Evolutionary conservation across 2,113 vertebrate species (phyloP).

Genomic region (Riparia riparia): DNA sequence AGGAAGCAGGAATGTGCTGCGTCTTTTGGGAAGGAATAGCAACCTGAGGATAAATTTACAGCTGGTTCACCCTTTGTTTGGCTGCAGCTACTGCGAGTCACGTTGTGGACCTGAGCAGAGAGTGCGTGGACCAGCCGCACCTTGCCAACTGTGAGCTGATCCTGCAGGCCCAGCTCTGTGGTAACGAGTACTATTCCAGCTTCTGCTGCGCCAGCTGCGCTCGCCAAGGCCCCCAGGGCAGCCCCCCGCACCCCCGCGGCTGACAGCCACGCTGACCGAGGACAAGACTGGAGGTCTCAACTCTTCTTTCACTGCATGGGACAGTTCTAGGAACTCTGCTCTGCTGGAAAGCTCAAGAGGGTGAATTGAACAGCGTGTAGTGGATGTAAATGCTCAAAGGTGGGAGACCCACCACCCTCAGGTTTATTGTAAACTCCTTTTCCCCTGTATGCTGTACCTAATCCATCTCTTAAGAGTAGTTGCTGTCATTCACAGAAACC

Average conservation of each 20-base stretch:
- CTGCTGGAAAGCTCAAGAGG: not conserved
- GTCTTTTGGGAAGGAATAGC: not conserved
- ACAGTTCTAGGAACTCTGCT: not conserved
- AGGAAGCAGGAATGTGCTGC: not conserved
- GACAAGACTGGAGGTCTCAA: not conserved
- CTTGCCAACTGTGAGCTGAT: conserved; percentile 94
- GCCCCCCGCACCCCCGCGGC: not conserved
- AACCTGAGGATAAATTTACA: not conserved
- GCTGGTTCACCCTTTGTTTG: not conserved
- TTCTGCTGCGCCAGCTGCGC: conserved; percentile 97
- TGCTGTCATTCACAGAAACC: not conserved
- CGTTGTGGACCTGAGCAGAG: conserved; percentile 11
- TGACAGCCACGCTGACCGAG: not conserved
- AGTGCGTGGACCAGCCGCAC: conserved; percentile 90
- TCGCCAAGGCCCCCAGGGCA: conserved; percentile 21
- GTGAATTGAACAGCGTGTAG: not conserved
- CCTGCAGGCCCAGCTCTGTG: conserved; percentile 89
- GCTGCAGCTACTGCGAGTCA: conserved; percentile 7
- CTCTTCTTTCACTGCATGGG: not conserved
- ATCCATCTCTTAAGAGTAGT: not conserved
- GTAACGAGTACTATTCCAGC: conserved; percentile 89
- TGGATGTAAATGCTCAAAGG: not conserved
- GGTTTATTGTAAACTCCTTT: not conserved
- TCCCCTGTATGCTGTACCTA: not conserved
- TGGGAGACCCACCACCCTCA: not conserved